Base-by-base conservation (phyloP, 2,888 invertebrate genomes). In the Oscheius onirici region DNA sequence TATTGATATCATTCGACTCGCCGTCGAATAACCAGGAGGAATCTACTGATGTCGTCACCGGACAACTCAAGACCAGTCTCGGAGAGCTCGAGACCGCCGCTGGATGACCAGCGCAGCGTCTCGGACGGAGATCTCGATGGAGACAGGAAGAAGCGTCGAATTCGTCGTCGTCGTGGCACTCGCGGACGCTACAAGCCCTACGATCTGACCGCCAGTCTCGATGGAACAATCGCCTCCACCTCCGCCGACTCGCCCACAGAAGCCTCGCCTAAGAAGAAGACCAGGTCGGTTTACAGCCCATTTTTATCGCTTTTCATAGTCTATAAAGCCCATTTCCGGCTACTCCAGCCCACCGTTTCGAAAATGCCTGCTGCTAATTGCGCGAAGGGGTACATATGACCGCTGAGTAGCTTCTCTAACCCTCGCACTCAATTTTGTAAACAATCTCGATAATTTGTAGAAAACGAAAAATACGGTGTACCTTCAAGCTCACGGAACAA, bases 171-270 rank as follows among this genome's bases (percentile, higher is more conserved):
- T 24, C 58, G 72, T 17, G 68, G 67, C 22, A 43, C 17, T 13
- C 40, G 60, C 17, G 55, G 60, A 20, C 57, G 72, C 5, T 72
- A 44, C 44, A 34, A 28, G 20, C 72, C 72, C 52, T 72, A 72
- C 61, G 72, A 72, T 5, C 24, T 60, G 20, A 43, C 46, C 10
- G 58, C 41, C 11, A 44, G 28, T 6, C 28, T 44, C 11, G 61
- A 46, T 15, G 55, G 54, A 17, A 44, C 41, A 22, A 17, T 28
- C 8, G 40, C 63, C 46, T 63, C 63, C 2, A 55, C 54, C 26
- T 55, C 54, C 10, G 26, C 55, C 55, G 26, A 20, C 11, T 60
- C 60, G 41, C 41, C 60, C 34, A 3, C 28, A n/a, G 66, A 61
- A 22, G 20, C 6, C 17, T n/a, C n/a, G 52, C 22, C 65, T 10